phyloP scores from a whole-genome alignment of 2,888 invertebrate species.

The Xanthia togata region DNA sequence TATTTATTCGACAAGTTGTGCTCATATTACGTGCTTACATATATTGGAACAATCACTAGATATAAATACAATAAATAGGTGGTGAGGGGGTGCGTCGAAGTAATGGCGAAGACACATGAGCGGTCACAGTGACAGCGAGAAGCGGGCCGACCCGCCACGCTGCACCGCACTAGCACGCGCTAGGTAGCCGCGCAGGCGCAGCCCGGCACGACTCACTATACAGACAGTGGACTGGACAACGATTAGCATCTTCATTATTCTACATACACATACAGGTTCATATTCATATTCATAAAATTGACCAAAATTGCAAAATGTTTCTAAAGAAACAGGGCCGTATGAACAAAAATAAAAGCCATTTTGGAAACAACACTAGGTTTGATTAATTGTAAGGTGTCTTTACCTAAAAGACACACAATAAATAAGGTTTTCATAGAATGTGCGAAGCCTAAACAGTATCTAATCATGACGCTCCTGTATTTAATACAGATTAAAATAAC shows the following conservation, averaged over 20 bases:
- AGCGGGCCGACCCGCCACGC: slow-evolving; percentile 47
- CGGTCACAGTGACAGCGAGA: slow-evolving; percentile 59
- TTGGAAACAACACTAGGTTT: slow-evolving; percentile 60
- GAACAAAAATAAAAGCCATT: slow-evolving; percentile 64
- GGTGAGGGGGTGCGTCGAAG: slow-evolving; percentile 77
- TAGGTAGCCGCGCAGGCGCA: slow-evolving; percentile 42
- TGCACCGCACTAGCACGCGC: slow-evolving; percentile 40
- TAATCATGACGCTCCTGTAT: slow-evolving; percentile 78
- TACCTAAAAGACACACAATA: slow-evolving; percentile 65
- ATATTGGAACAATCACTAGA: slow-evolving; percentile 80
- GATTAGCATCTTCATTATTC: slow-evolving; percentile 79
- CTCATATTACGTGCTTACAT: slow-evolving; percentile 82
- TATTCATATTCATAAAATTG: slow-evolving; percentile 84
- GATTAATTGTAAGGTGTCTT: slow-evolving; percentile 66
- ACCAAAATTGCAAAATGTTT: slow-evolving; percentile 85
- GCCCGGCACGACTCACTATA: slow-evolving; percentile 54
- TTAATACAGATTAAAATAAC: slow-evolving; percentile 78
- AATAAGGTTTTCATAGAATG: slow-evolving; percentile 68
- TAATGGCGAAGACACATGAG: slow-evolving; percentile 65
- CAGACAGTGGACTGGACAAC: slow-evolving; percentile 78
- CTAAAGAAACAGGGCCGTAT: slow-evolving; percentile 68
- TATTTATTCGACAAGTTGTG: slow-evolving; percentile 82
- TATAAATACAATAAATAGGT: slow-evolving; percentile 72
- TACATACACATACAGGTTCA: slow-evolving; percentile 79
- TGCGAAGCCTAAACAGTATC: slow-evolving; percentile 74